A percentile compares a stretch with the other conserved stretches of the same genome.
These are phyloP conservation scores for Pogonocichla stellata DNA, from an alignment of 2,113 vertebrate genomes.

Conservation along the genomic window DNA sequence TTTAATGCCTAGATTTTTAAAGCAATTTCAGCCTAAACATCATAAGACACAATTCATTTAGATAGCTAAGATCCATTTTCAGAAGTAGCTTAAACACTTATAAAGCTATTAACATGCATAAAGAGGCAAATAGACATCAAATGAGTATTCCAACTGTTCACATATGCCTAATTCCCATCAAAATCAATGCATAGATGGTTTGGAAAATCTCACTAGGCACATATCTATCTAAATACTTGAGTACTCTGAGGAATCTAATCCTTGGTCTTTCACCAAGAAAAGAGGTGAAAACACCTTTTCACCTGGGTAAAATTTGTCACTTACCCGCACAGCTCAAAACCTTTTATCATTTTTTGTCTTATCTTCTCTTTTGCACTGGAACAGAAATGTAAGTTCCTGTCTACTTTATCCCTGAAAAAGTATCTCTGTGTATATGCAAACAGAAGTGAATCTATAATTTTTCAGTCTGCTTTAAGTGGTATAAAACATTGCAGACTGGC, in stretches of 20 bases:
- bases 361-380: not conserved
- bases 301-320: not conserved
- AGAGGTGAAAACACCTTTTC: not conserved
- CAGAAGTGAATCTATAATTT: not conserved
- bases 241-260: not conserved
- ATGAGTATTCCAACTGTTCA: slow-evolving; percentile 49
- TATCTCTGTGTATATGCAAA: not conserved
- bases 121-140: slow-evolving; percentile 44
- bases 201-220: slow-evolving; percentile 10
- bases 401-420: not conserved
- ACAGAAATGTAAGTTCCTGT: not conserved
- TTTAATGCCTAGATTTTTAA: slow-evolving; percentile 33
- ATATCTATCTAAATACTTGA: slow-evolving; percentile 6
- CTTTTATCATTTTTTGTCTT: not conserved
- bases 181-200: slow-evolving; percentile 34
- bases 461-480: not conserved
- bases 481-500: not conserved
- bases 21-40: slow-evolving; percentile 13
- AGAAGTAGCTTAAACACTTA: slow-evolving; percentile 46
- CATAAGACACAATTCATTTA: not conserved
- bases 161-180: slow-evolving; percentile 36
- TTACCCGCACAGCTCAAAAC: not conserved
- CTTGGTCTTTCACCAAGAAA: not conserved
- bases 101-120: slow-evolving; percentile 32
- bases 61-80: slow-evolving; percentile 35